Percentiles rank a stretch among this genome's conserved stretches.
Evolutionary conservation across 2,113 vertebrate species (phyloP).

Genomic region (Chroicocephalus ridibundus): DNA sequence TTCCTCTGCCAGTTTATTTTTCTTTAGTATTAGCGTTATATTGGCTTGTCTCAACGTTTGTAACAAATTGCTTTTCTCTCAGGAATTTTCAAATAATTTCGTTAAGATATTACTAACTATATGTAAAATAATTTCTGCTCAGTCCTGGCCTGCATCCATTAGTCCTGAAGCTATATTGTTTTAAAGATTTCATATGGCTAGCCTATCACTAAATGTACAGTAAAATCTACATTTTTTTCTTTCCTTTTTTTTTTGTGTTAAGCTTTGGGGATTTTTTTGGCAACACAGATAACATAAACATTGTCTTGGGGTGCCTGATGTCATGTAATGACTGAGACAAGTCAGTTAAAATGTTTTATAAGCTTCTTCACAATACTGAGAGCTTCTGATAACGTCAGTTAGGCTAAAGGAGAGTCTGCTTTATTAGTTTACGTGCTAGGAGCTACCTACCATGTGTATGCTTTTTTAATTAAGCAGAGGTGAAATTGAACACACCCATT

Average conservation of each 20-base stretch:
- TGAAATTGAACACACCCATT: conserved; percentile 23
- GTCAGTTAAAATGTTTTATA: background rate
- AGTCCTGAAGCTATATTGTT: conserved; percentile 34
- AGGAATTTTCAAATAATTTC: conserved; percentile 72
- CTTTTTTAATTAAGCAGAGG: conserved; percentile 11
- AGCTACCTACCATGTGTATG: background rate
- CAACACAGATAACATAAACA: background rate
- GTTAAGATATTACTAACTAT: conserved; percentile 43
- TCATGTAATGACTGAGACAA: background rate
- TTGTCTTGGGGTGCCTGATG: background rate
- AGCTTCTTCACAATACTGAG: background rate
- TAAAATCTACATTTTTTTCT: conserved; percentile 6
- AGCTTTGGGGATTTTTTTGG: background rate
- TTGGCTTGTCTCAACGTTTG: conserved; percentile 48
- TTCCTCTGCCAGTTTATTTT: conserved; percentile 71
- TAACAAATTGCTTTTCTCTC: conserved; percentile 65
- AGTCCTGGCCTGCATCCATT: conserved; percentile 28
- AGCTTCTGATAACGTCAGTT: background rate
- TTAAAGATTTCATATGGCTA: conserved; percentile 45
- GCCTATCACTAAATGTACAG: conserved; percentile 24
- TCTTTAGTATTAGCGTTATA: conserved; percentile 54
- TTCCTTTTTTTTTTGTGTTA: background rate
- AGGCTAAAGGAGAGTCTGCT: background rate
- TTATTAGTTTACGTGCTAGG: background rate
- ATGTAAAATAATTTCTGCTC: conserved; percentile 33